Conservation (phyloP, 2,888 invertebrate species). For the Tenthredo notha region DNA sequence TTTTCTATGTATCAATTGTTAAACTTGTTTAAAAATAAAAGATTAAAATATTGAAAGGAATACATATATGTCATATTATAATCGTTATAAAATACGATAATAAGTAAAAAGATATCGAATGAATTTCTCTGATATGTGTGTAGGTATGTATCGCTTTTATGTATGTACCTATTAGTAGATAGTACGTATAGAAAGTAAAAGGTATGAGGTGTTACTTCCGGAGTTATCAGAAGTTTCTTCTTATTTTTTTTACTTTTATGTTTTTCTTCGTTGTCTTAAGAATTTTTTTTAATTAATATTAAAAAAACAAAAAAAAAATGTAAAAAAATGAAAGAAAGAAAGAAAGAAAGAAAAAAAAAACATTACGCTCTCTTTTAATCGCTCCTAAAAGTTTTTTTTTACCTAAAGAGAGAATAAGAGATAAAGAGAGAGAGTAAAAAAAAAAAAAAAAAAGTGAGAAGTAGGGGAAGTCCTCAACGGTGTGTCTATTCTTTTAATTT, state of each 20-base stretch:
- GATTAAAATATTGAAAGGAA: too few relatives aligned
- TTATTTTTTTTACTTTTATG: not conserved
- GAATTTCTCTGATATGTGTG: too few relatives aligned
- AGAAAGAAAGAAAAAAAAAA: not conserved
- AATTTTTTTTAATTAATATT: conserved; percentile 9
- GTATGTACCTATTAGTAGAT: too few relatives aligned
- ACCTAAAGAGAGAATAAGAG: not conserved
- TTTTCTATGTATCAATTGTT: too few relatives aligned
- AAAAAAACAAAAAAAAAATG: not conserved
- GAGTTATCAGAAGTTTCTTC: too few relatives aligned
- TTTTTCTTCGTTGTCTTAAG: not conserved
- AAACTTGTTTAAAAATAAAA: too few relatives aligned
- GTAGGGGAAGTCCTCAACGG: conserved; percentile 19
- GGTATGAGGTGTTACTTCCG: too few relatives aligned
- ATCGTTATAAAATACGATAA: too few relatives aligned
- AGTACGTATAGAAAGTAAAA: too few relatives aligned
- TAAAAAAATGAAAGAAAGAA: not conserved
- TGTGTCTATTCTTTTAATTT: conserved; percentile 49
- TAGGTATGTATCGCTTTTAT: too few relatives aligned
- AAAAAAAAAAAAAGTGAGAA: conserved; percentile 30
- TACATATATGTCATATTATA: too few relatives aligned
- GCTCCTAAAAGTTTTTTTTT: conserved; percentile 24
- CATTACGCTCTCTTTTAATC: conserved; percentile 13
- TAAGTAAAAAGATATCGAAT: too few relatives aligned
- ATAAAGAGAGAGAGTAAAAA: conserved; percentile 22